Conservation (phyloP, 23 tunicate species). For the Styela clava region DNA sequence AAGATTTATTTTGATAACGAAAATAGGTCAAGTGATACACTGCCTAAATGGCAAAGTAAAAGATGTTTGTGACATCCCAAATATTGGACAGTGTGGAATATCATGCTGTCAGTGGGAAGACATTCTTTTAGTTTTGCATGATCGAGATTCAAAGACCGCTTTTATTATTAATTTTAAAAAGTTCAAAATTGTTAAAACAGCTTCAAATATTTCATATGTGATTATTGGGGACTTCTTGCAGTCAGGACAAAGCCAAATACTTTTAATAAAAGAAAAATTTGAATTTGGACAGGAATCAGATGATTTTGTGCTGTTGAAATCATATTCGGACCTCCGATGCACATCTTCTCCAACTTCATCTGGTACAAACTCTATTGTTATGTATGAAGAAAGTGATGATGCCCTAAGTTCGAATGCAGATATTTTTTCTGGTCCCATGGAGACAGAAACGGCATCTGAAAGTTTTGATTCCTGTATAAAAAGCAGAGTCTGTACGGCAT, state of each 20-base stretch:
- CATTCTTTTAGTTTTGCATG: not conserved
- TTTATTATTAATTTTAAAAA: no score
- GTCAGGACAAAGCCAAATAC: not conserved
- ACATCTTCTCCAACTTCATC: no score
- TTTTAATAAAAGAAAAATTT: not conserved
- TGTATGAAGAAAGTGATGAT: no score
- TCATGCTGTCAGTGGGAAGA: not conserved
- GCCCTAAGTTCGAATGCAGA: no score
- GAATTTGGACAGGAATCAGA: not conserved
- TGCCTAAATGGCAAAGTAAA: not conserved
- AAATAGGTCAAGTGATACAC: not conserved
- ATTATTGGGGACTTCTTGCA: not conserved
- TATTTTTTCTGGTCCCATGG: no score
- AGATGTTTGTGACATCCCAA: not conserved
- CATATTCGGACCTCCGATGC: not conserved
- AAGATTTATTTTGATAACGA: not conserved
- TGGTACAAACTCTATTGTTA: no score
- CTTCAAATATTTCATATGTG: no score
- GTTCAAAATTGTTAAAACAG: not conserved
- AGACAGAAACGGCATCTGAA: no score
- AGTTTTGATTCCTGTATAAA: not conserved
- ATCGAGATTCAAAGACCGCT: not conserved
- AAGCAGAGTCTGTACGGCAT: not conserved
- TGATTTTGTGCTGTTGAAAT: not conserved
- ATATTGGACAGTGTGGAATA: not conserved